Evolutionary conservation across 1,140 invertebrate genomes (phyloP).

Genomic region (Cyclina sinensis): DNA sequence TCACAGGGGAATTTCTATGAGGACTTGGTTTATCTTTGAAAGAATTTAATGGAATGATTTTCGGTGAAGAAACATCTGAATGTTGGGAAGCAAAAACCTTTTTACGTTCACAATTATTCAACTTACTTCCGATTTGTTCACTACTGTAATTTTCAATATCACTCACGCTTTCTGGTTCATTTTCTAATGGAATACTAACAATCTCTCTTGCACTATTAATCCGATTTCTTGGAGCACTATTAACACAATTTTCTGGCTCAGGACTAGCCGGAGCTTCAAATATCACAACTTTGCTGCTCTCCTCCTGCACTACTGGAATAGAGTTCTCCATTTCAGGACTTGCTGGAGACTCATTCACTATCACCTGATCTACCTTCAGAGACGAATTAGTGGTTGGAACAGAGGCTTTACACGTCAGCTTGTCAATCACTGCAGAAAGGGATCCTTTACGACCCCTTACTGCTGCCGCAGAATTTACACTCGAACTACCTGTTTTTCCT

Average conservation of each 20-base stretch:
- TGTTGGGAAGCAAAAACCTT: background rate
- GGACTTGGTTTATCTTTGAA: slow-evolving; percentile 18
- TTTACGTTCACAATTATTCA: background rate
- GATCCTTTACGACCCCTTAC: slow-evolving; percentile 90
- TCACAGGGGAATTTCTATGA: background rate
- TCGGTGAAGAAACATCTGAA: slow-evolving; percentile 31
- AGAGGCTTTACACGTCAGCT: slow-evolving; percentile 88
- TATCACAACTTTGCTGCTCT: slow-evolving; percentile 43
- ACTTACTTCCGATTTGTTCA: slow-evolving; percentile 1
- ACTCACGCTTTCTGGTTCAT: slow-evolving; percentile 32
- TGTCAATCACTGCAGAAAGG: slow-evolving; percentile 94
- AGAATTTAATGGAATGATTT: slow-evolving; percentile 67
- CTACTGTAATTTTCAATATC: slow-evolving; percentile 22
- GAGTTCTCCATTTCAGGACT: slow-evolving; percentile 52
- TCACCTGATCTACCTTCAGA: slow-evolving; percentile 34
- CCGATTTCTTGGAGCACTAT: background rate
- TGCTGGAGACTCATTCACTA: slow-evolving; percentile 48
- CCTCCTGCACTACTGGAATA: background rate
- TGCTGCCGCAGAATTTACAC: slow-evolving; percentile 79
- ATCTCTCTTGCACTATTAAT: slow-evolving; percentile 10
- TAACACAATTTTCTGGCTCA: slow-evolving; percentile 34
- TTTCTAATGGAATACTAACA: slow-evolving; percentile 62
- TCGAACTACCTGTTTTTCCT: slow-evolving; percentile 20
- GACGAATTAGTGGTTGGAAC: slow-evolving; percentile 19
- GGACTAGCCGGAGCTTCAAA: slow-evolving; percentile 38